These are phyloP conservation scores for Crossocerus cetratus DNA, from an alignment of 2,888 invertebrate genomes.

Conservation along the genomic window DNA sequence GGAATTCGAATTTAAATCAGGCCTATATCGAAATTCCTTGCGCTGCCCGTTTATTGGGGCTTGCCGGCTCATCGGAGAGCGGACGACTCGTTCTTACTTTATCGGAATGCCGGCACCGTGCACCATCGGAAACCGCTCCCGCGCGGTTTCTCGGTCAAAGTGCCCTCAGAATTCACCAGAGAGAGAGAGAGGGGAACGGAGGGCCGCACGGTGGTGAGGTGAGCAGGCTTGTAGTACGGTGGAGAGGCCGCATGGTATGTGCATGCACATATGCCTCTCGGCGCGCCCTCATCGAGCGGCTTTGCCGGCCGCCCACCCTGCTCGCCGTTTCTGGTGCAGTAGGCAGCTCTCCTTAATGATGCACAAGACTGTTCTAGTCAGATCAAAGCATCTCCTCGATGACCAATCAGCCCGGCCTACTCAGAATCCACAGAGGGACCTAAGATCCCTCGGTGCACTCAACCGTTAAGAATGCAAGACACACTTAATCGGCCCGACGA, in stretches of 20 bases:
- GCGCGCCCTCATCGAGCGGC: constrained; percentile 15
- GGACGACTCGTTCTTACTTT: constrained; percentile 12
- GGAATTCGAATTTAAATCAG: constrained; percentile 22
- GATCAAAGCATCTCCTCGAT: constrained; percentile 55
- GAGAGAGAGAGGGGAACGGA: no score
- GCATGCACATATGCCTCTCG: constrained; percentile 10
- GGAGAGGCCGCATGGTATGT: background rate
- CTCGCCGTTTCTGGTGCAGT: constrained; percentile 4
- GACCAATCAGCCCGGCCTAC: constrained; percentile 35
- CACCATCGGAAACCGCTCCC: constrained; percentile 17
- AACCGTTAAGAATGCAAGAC: no score
- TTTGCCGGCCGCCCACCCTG: background rate
- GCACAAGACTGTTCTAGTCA: constrained; percentile 51
- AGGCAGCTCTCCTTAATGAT: constrained; percentile 59
- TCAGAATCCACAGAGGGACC: constrained; percentile 44
- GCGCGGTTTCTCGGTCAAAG: constrained; percentile 32
- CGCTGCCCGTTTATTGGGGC: constrained; percentile 26
- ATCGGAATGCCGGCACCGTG: constrained; percentile 24
- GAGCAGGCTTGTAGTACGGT: background rate
- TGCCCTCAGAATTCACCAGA: constrained; percentile 45
- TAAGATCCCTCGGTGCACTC: no score
- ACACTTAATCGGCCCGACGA: no score
- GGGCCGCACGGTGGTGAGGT: constrained; percentile 15
- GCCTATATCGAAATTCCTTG: constrained; percentile 2
- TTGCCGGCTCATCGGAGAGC: background rate